Base-by-base conservation (phyloP, 2,888 invertebrate species). In the Temnothorax unifasciatus region DNA sequence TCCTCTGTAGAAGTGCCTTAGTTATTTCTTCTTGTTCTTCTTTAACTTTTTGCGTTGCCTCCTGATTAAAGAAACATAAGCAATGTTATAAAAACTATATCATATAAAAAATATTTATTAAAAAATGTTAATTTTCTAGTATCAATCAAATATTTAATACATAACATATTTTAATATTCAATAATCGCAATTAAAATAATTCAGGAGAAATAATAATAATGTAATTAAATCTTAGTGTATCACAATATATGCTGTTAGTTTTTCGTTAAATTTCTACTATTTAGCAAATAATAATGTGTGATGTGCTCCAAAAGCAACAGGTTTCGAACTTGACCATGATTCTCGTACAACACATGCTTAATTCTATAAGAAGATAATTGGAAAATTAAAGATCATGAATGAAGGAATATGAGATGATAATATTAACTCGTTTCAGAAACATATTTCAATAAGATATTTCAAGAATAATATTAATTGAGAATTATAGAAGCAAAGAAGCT, bases 1-100 rank as follows among this genome's bases (percentile, higher is more conserved):
- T 95, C 88, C 96, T 95, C 90, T 96, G 96, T 85, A 97, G 94
- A n/a, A 96, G 96, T 87, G 96, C 95, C 85, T 95, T 95, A 41
- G 95, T 95, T 29, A 92, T 92, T 57, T 95, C 93, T 88, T 95
- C 95, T 89, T 96, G 95, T 85, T 95, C 95, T 54, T 86, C 71
- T 86, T 93, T 94, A 21, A 95, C 91, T 89, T 95, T 95, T 47
- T 93, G 89, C 64, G 88, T 89, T 66, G 90, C 86, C 73, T 93
- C 93, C 95, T 95, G 85, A 68, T 89, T 61, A 79, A 61, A 68
- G 11, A 83, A 41, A 52, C 21, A 64, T 13, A 75, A 21, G 21
- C 8, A 75, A 54, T 77, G 6, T 69, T 77, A n/a, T 54, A 34
- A 34, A 8, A 68, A 15, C 4, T 34, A 34, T 34, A 34, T 34